Evolutionary conservation across 1,140 invertebrate species (phyloP).

Genomic region (Achroia grisella): DNA sequence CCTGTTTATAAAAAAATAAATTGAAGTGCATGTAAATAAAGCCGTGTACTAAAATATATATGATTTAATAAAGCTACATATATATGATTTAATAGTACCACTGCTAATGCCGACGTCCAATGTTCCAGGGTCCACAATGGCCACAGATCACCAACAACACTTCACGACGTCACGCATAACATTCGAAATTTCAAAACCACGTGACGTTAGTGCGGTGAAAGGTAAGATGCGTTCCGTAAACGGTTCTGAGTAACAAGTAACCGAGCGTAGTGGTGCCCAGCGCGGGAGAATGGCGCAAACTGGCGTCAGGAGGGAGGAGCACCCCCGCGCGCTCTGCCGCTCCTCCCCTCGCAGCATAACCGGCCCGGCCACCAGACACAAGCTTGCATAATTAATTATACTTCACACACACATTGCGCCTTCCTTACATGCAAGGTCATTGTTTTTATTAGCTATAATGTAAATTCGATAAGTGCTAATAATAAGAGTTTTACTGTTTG

Average conservation of each 20-base stretch:
- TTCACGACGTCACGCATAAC: conserved; percentile 55
- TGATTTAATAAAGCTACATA: too few species aligned
- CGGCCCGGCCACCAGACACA: conserved; percentile 54
- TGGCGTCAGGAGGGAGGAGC: conserved; percentile 37
- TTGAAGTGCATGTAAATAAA: too few species aligned
- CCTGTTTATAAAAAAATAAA: too few species aligned
- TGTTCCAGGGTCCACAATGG: conserved; percentile 37
- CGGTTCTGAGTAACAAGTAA: conserved; percentile 53
- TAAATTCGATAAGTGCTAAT: too few species aligned
- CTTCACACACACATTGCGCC: conserved; percentile 56
- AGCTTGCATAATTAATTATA: conserved; percentile 68
- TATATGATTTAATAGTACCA: conserved; percentile 39
- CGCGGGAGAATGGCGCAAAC: conserved; percentile 66
- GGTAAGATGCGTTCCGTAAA: conserved; percentile 60
- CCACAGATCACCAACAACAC: conserved; percentile 66
- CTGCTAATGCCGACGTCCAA: conserved; percentile 14
- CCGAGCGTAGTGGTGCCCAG: conserved; percentile 53
- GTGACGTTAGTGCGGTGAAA: conserved; percentile 64
- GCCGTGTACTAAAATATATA: too few species aligned
- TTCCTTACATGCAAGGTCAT: conserved; percentile 64
- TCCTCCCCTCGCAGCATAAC: conserved; percentile 12
- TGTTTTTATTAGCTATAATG: conserved; percentile 23
- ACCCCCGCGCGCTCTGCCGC: conserved; percentile 14
- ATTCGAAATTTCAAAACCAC: conserved; percentile 46
- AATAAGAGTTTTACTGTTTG: too few species aligned